Conservation (phyloP, 2,113 vertebrate species). For the Scalopus aquaticus region DNA sequence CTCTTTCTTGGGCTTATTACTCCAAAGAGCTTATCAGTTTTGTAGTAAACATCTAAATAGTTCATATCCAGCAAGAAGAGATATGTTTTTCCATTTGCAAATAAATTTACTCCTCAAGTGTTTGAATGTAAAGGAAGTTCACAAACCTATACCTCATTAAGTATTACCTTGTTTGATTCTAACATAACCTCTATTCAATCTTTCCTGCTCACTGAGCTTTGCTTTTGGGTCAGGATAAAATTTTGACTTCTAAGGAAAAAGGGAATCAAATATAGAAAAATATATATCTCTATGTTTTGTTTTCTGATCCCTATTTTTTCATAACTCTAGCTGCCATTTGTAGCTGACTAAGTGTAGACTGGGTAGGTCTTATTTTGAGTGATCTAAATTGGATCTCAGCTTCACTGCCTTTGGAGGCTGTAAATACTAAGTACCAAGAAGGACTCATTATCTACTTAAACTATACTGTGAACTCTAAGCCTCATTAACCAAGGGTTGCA, state of each 20-base stretch:
- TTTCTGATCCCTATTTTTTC: background rate
- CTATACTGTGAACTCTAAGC: background rate
- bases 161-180: background rate
- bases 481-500: background rate
- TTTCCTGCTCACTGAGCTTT: constrained; percentile 8
- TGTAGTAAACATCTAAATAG: background rate
- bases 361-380: background rate
- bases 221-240: background rate
- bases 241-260: background rate
- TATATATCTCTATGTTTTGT: background rate
- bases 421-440: background rate
- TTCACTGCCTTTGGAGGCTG: background rate
- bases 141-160: background rate
- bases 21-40: background rate
- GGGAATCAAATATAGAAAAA: background rate
- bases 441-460: background rate
- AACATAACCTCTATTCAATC: background rate
- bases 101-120: background rate
- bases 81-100: background rate
- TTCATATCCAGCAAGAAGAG: background rate
- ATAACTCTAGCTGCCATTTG: background rate
- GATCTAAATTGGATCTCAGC: background rate
- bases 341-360: background rate
- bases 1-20: background rate
- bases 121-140: background rate